Evolutionary conservation across 2,797 vertebrate genomes (phyloP).

Genomic region (Gymnothorax javanicus): DNA sequence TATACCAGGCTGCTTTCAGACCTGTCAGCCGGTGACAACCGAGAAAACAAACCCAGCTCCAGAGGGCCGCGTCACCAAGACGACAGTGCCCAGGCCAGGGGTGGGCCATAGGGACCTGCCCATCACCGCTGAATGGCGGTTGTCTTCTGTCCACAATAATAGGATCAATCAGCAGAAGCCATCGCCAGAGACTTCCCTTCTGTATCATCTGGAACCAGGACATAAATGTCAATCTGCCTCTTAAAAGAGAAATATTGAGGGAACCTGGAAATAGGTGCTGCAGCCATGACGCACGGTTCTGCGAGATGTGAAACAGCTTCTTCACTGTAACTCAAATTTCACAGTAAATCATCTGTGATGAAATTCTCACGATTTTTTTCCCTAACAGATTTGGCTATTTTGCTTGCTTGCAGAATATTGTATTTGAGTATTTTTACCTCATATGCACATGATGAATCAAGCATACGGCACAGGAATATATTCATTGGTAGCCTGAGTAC

Average conservation of each 20-base stretch:
- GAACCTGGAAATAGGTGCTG: neutral
- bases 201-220: neutral
- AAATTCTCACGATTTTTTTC: neutral
- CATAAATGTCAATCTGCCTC: constrained; percentile 2
- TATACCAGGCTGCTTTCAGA: neutral
- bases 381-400: neutral
- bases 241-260: neutral
- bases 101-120: neutral
- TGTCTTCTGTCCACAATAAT: neutral
- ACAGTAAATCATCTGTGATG: neutral
- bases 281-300: neutral
- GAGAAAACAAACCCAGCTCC: neutral
- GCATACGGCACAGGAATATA: constrained; percentile 50
- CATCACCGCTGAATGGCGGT: neutral
- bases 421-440: neutral
- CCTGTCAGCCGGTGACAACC: constrained; percentile 14
- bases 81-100: neutral
- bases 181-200: neutral
- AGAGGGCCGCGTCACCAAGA: neutral
- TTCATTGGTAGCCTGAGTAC: constrained; percentile 11
- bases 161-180: neutral
- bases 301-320: constrained; percentile 1
- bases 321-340: neutral
- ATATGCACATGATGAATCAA: constrained; percentile 53
- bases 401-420: neutral